Evolutionary conservation across 2,888 invertebrate species (phyloP), one percentile per base, ranked within the genome.

Genomic region (Lacanobia wlatinum): DNA sequence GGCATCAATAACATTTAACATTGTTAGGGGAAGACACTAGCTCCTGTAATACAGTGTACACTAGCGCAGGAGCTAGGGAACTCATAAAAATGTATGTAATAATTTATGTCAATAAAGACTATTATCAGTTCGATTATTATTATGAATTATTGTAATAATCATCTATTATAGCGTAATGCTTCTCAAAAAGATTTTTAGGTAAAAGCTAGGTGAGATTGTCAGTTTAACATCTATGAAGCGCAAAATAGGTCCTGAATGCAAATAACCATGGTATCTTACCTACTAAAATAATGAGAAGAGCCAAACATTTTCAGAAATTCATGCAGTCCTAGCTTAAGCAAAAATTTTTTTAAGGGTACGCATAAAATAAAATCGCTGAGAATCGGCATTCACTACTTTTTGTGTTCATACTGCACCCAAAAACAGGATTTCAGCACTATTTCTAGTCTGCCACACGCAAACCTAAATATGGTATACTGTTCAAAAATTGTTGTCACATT

Each of bases 391-490:
- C 28, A 28, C 43, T 18, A 14, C 14, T 50, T 56, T 34, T 40
- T 28, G 50, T 56, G 43, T 59, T 73, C 40, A 21, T 53, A 58
- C 18, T 50, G 18, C 6, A 43, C 3, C 28, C 18, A 21, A 16
- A 48, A 75, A 76, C 9, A 23, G 4, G 28, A 56, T 63, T 68
- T 60, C 28, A 52, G 23, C 34, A 8, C 2, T 10, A 48, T 69
- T 76, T 63, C 34, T 59, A 62, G 52, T 38, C 28, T 38, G 7
- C 52, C 43, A 46, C 14, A 52, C 43, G 50, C 10, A 43, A 59
- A 46, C 6, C 21, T 21, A 77, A 77, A 38, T 52, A 23, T 18
- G 21, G 2, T 40, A 62, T 40, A 52, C 38, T 53, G 16, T 34
- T 46, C 0, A 40, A 61, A 61, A 62, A 59, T 21, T 4, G 8